Evolutionary conservation across 2,797 vertebrate species (phyloP).

Genomic region (Ceyx erithaca): DNA sequence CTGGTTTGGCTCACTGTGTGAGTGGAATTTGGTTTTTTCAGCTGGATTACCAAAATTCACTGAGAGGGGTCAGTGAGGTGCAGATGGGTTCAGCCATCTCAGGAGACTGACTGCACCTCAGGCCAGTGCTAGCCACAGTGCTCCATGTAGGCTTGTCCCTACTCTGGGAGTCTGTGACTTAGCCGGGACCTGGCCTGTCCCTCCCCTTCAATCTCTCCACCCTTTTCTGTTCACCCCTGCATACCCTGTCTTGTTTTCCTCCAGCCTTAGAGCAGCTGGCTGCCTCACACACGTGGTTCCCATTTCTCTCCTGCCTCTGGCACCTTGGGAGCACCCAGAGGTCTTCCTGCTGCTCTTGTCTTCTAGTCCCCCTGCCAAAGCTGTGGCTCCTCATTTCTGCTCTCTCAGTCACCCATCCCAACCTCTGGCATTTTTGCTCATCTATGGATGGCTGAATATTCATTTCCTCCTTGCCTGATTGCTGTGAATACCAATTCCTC

Average conservation of each 20-base stretch:
- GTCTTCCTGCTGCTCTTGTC: slow-evolving; percentile 24
- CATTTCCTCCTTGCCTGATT: slow-evolving; percentile 65
- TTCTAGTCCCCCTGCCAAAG: slow-evolving; percentile 31
- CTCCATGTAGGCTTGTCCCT: not conserved
- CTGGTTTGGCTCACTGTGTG: not conserved
- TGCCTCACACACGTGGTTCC: slow-evolving; percentile 32
- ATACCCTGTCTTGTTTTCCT: slow-evolving; percentile 7
- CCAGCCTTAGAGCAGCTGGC: slow-evolving; percentile 39
- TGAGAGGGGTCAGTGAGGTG: not conserved
- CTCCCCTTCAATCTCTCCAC: not conserved
- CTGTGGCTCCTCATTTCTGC: slow-evolving; percentile 29
- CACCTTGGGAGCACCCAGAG: slow-evolving; percentile 37
- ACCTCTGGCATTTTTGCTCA: slow-evolving; percentile 70
- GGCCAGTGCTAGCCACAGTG: not conserved
- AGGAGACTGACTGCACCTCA: not conserved
- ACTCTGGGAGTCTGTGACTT: not conserved
- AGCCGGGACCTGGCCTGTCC: not conserved
- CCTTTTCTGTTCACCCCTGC: not conserved
- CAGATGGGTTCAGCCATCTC: not conserved
- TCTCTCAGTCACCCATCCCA: slow-evolving; percentile 60
- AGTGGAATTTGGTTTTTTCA: not conserved
- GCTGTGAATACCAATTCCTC: slow-evolving; percentile 70
- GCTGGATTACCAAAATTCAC: not conserved
- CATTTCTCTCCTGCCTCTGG: slow-evolving; percentile 55
- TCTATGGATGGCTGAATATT: slow-evolving; percentile 65